Conservation (phyloP, 2,113 vertebrate species). For the Pterocles orientalis region DNA sequence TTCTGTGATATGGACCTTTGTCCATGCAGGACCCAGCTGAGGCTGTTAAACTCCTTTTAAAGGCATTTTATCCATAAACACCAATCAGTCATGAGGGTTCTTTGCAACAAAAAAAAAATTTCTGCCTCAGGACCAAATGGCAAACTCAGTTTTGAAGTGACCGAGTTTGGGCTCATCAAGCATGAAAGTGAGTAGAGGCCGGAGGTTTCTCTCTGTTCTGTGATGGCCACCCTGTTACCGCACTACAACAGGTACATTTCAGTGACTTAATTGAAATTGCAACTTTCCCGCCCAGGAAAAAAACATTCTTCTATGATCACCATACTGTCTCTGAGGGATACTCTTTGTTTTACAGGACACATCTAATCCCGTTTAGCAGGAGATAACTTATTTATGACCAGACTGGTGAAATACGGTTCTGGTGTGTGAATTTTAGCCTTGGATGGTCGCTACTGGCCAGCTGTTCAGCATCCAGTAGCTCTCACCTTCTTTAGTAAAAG, state of each 20-base stretch:
- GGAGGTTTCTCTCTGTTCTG: not conserved
- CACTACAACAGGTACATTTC: not conserved
- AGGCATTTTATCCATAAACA: conserved; percentile 51
- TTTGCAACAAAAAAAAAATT: not conserved
- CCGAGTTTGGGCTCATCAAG: not conserved
- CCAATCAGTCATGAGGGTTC: not conserved
- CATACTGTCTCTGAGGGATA: not conserved
- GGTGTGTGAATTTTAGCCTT: not conserved
- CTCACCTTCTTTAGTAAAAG: not conserved
- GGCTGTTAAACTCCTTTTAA: conserved; percentile 69
- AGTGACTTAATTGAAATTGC: not conserved
- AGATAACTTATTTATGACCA: not conserved
- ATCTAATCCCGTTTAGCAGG: not conserved
- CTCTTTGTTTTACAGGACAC: not conserved
- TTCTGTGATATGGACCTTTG: conserved; percentile 69
- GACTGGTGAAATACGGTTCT: not conserved
- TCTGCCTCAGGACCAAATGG: not conserved
- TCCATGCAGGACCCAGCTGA: conserved; percentile 58
- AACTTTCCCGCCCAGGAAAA: not conserved
- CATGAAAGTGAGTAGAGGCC: not conserved
- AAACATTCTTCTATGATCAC: not conserved
- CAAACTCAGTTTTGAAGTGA: not conserved
- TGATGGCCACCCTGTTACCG: not conserved
- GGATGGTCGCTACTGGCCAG: not conserved
- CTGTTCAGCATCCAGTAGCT: not conserved